Evolutionary conservation across 1,140 invertebrate genomes (phyloP).

Genomic region (Polypedilum pembai): DNA sequence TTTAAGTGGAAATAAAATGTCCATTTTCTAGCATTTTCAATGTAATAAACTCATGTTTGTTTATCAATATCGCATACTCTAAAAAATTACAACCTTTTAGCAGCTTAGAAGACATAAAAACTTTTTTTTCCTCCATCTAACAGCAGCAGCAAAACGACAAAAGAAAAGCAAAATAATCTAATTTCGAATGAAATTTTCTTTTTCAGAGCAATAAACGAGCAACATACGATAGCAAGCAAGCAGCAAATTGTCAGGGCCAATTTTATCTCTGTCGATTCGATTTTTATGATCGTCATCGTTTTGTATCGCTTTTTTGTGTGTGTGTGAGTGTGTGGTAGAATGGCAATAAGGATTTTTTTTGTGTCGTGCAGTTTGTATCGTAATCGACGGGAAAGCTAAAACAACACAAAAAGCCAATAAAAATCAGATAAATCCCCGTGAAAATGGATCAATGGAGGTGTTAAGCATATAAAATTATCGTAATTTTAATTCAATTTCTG

Average conservation of each 20-base stretch:
- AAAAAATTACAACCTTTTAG: too few relatives aligned
- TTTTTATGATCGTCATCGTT: not conserved
- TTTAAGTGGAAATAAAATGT: too few relatives aligned
- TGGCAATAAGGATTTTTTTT: not conserved
- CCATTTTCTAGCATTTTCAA: too few relatives aligned
- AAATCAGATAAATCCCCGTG: not conserved
- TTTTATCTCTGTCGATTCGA: slow-evolving; percentile 18
- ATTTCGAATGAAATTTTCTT: not conserved
- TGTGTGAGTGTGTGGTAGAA: not conserved
- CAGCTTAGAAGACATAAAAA: too few relatives aligned
- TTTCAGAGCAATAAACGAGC: not conserved
- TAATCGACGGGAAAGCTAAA: not conserved
- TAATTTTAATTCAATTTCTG: slow-evolving; percentile 29
- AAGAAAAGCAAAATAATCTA: slow-evolving; percentile 14
- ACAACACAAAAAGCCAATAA: not conserved
- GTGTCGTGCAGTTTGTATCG: too few relatives aligned
- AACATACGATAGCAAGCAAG: not conserved
- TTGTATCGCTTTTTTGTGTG: not conserved
- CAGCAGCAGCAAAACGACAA: not conserved
- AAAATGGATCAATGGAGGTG: slow-evolving; percentile 21
- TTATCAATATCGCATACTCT: too few relatives aligned
- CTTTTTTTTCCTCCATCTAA: not conserved
- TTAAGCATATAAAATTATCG: slow-evolving; percentile 21
- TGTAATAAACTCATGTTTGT: too few relatives aligned
- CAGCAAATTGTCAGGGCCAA: slow-evolving; percentile 6